phyloP scores from a whole-genome alignment of 64 coral and sea anemone genomes.

The Pachyseris speciosa region DNA sequence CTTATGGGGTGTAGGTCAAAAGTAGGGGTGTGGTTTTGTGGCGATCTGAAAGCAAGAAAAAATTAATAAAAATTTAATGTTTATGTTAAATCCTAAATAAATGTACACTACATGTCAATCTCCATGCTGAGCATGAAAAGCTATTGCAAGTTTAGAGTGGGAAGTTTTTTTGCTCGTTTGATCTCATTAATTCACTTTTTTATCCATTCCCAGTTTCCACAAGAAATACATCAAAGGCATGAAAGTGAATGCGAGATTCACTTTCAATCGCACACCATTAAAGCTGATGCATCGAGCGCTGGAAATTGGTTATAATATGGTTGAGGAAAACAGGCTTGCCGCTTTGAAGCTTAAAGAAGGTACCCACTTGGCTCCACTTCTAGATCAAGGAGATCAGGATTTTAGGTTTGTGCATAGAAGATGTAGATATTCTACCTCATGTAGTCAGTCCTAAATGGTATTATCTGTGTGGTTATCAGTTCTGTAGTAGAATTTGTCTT shows the following conservation, averaged over 20 bases:
- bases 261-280: slow-evolving; percentile 77
- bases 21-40: no score
- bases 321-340: background rate
- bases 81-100: no score
- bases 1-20: no score
- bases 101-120: no score
- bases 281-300: slow-evolving; percentile 83
- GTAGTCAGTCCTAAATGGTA: no score
- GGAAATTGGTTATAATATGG: slow-evolving; percentile 23
- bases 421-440: background rate
- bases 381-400: background rate
- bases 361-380: background rate
- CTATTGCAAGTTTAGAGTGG: no score
- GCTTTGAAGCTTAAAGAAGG: background rate
- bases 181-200: background rate
- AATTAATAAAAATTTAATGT: no score
- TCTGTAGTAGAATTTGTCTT: no score
- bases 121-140: background rate
- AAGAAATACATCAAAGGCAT: slow-evolving; percentile 78
- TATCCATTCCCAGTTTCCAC: slow-evolving; percentile 52
- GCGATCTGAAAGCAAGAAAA: no score
- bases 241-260: slow-evolving; percentile 80
- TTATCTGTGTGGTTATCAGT: no score
- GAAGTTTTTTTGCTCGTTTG: background rate
- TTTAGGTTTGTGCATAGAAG: background rate